Conservation (phyloP, 2,888 invertebrate species). For the Tridacna gigas region DNA sequence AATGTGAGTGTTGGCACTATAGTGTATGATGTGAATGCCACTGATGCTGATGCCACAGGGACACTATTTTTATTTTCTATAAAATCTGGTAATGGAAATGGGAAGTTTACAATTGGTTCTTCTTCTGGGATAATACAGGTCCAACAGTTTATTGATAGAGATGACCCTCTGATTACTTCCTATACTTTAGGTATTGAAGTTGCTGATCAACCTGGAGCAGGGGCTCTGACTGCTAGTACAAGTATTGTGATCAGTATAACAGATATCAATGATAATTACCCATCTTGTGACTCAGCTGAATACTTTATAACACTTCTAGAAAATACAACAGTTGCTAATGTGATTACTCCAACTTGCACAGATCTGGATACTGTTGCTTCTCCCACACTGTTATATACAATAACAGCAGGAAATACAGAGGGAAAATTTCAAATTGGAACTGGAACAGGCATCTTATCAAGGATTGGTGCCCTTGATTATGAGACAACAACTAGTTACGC, state of each 20-base stretch:
- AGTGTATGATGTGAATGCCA: constrained; percentile 67
- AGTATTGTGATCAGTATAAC: constrained; percentile 68
- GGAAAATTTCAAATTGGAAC: constrained; percentile 58
- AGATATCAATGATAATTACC: constrained; percentile 75
- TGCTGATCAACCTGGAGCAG: constrained; percentile 62
- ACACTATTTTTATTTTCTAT: constrained; percentile 69
- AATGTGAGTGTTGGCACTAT: constrained; percentile 60
- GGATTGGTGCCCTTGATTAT: constrained; percentile 69
- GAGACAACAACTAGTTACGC: constrained; percentile 67
- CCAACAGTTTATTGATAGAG: constrained; percentile 66
- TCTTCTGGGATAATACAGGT: constrained; percentile 69
- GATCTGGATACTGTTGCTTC: constrained; percentile 59
- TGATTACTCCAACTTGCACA: constrained; percentile 48
- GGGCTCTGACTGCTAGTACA: constrained; percentile 63
- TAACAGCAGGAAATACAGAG: constrained; percentile 57
- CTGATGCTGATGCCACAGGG: constrained; percentile 69
- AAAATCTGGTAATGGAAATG: constrained; percentile 66
- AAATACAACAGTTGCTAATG: constrained; percentile 41
- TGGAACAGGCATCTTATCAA: constrained; percentile 62
- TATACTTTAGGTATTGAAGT: constrained; percentile 69
- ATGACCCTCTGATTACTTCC: constrained; percentile 51
- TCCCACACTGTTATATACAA: constrained; percentile 47
- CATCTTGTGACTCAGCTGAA: constrained; percentile 64
- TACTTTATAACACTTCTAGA: constrained; percentile 54
- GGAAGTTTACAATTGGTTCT: constrained; percentile 69